phyloP scores from a whole-genome alignment of 2,888 invertebrate species.

The Ypsolopha sequella region DNA sequence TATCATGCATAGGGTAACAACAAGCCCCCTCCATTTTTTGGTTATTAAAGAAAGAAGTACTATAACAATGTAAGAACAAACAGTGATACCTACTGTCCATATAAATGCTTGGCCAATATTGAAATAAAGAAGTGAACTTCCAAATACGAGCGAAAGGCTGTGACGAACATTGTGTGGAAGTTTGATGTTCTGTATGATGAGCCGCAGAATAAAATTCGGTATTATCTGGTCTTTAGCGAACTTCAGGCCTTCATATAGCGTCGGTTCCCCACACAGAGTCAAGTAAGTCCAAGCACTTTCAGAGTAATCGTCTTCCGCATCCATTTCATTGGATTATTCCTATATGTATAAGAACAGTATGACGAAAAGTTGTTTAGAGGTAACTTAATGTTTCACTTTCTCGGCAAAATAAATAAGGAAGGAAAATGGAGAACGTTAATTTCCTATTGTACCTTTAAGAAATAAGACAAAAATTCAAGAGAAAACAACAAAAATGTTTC shows the following conservation, averaged over 20 bases:
- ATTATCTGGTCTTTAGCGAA: constrained; percentile 63
- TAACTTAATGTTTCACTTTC: too few species aligned
- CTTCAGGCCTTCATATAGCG: constrained; percentile 53
- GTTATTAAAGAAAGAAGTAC: constrained; percentile 40
- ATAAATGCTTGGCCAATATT: constrained; percentile 48
- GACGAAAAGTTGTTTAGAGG: too few species aligned
- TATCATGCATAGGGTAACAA: constrained; percentile 40
- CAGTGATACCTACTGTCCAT: constrained; percentile 55
- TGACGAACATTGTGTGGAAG: constrained; percentile 56
- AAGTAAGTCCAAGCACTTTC: constrained; percentile 51
- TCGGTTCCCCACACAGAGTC: constrained; percentile 54
- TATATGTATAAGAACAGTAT: too few species aligned
- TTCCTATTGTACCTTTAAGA: too few species aligned
- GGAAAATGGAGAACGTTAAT: too few species aligned
- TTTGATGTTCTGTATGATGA: constrained; percentile 46
- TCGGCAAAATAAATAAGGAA: too few species aligned
- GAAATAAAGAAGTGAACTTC: constrained; percentile 50
- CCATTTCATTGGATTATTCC: constrained; percentile 25
- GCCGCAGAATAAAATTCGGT: constrained; percentile 48
- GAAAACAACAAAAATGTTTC: too few species aligned
- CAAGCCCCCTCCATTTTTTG: constrained; percentile 43
- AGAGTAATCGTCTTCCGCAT: constrained; percentile 48
- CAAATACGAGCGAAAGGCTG: constrained; percentile 50
- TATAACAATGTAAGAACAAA: constrained; percentile 44
- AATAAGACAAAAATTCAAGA: too few species aligned